Conservation (phyloP, 1,140 invertebrate species). For the Drosophila trapezifrons region DNA sequence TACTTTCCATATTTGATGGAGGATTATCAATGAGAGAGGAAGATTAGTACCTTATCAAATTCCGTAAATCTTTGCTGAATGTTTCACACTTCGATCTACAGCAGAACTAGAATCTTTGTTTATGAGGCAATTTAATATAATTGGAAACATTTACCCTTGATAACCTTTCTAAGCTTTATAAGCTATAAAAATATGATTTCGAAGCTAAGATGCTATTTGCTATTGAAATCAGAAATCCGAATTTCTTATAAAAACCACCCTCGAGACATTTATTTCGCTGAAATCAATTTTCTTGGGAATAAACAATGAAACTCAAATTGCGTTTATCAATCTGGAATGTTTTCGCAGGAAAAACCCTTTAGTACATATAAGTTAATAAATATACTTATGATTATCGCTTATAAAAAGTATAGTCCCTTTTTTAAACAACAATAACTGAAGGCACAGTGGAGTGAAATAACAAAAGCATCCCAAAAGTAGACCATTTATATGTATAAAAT, state of each 20-base stretch:
- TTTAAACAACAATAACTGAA: neutral
- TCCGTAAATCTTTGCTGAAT: no score
- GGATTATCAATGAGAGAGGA: neutral
- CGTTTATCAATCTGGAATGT: neutral
- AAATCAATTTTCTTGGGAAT: neutral
- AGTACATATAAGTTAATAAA: neutral
- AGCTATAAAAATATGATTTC: neutral
- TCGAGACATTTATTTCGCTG: neutral
- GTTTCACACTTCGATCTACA: neutral
- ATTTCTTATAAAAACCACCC: no score
- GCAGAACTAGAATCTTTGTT: neutral
- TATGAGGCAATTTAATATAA: neutral
- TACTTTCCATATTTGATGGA: neutral
- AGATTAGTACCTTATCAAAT: neutral
- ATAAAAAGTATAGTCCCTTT: neutral
- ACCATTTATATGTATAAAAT: neutral
- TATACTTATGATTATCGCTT: neutral
- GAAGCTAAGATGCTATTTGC: neutral
- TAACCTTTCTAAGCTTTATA: conserved; percentile 1
- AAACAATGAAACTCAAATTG: neutral
- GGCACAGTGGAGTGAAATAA: neutral
- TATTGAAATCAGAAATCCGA: neutral
- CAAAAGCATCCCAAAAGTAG: neutral
- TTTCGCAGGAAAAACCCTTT: neutral
- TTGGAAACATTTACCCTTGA: neutral